Percentiles rank a stretch among this genome's conserved stretches.
These are phyloP conservation scores for Agrochola macilenta DNA, from an alignment of 2,888 invertebrate species.

Conservation along the genomic window DNA sequence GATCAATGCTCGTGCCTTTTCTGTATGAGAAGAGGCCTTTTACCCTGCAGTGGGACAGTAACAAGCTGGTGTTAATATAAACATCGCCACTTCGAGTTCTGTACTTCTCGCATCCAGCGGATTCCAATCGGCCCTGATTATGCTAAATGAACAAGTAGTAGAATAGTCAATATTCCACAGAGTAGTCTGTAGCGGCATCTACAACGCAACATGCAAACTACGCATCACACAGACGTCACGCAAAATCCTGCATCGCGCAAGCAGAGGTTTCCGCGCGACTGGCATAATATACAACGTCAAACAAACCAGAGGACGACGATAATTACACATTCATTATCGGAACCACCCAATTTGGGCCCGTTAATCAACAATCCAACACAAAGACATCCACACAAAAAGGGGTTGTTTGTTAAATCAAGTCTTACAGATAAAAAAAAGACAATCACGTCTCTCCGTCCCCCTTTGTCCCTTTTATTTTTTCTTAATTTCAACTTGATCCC, in stretches of 20 bases:
- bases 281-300: background rate
- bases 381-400: conserved; percentile 76
- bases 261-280: no score
- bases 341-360: conserved; percentile 73
- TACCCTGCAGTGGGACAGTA: no score
- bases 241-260: no score
- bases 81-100: background rate
- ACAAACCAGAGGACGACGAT: conserved; percentile 28
- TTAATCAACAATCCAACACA: conserved; percentile 79
- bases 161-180: background rate
- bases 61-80: no score
- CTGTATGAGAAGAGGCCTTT: no score
- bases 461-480: conserved; percentile 88
- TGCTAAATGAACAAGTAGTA: background rate
- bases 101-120: background rate
- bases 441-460: conserved; percentile 76
- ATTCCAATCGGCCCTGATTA: background rate
- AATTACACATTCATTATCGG: conserved; percentile 68
- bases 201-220: no score
- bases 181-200: background rate
- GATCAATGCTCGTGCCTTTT: no score
- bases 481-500: conserved; percentile 90
- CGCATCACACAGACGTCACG: no score
- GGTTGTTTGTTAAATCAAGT: conserved; percentile 88
- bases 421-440: conserved; percentile 85